Evolutionary conservation across 2,113 vertebrate genomes (phyloP).

Genomic region (Pangasianodon gigas): DNA sequence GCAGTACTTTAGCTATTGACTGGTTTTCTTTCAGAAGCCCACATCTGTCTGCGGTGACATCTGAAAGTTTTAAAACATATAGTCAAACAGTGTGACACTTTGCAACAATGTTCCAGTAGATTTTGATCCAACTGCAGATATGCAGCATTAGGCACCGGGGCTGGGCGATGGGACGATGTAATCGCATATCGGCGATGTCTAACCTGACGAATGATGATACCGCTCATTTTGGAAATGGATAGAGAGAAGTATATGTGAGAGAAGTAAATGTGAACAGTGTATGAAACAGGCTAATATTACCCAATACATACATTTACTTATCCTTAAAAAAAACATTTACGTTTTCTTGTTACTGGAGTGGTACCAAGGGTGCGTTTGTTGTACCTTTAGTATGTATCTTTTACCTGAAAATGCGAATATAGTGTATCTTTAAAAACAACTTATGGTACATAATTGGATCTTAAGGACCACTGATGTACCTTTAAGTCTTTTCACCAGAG

Average conservation of each 20-base stretch:
- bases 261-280: background rate
- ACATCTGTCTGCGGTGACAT: background rate
- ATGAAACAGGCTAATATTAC: background rate
- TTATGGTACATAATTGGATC: background rate
- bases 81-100: background rate
- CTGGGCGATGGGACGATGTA: background rate
- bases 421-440: background rate
- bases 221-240: background rate
- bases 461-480: background rate
- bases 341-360: background rate
- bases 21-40: background rate
- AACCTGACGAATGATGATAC: background rate
- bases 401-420: background rate
- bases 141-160: background rate
- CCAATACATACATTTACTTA: background rate
- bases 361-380: background rate
- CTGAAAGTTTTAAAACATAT: background rate
- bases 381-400: background rate
- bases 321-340: background rate
- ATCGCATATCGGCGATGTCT: background rate
- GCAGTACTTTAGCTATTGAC: background rate
- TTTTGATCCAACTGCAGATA: background rate
- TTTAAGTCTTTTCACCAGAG: too few species aligned
- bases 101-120: background rate
- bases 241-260: background rate